Conservation (phyloP, 2,888 invertebrate species). For the Muscina levida region DNA sequence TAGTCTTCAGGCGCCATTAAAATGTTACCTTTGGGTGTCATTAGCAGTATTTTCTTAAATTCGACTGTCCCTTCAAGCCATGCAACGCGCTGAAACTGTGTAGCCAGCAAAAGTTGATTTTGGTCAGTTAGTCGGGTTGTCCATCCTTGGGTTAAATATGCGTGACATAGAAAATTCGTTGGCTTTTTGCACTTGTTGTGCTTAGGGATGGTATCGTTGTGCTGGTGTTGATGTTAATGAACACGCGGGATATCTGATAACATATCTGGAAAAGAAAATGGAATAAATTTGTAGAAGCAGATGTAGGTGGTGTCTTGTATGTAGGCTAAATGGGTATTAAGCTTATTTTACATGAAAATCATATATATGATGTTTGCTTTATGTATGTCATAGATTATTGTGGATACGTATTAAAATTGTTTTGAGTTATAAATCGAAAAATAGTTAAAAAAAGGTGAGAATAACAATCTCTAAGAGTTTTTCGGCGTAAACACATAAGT, state of each 20-base stretch:
- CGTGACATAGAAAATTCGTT: constrained; percentile 36
- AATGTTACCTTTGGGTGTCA: constrained; percentile 72
- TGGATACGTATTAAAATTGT: no score
- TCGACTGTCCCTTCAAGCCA: constrained; percentile 23
- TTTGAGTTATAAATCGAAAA: no score
- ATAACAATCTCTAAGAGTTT: no score
- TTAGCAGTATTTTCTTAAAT: constrained; percentile 65
- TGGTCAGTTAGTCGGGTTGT: background rate
- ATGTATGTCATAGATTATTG: no score
- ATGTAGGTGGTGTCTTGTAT: no score
- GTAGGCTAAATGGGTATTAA: no score
- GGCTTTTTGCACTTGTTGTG: constrained; percentile 23
- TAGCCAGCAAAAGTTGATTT: constrained; percentile 3
- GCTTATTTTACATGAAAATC: no score
- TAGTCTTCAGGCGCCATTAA: constrained; percentile 36
- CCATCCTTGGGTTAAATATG: constrained; percentile 48
- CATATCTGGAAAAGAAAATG: no score
- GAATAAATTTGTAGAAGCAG: no score
- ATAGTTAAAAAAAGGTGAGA: no score
- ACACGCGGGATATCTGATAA: background rate
- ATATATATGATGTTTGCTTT: no score
- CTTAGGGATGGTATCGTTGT: background rate
- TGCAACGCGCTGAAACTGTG: constrained; percentile 5
- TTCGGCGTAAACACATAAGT: no score
- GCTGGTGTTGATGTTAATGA: constrained; percentile 6